Percentiles rank a stretch among this genome's conserved stretches.
Evolutionary conservation across 2,888 invertebrate species (phyloP).

Genomic region (Esperia sulphurella): DNA sequence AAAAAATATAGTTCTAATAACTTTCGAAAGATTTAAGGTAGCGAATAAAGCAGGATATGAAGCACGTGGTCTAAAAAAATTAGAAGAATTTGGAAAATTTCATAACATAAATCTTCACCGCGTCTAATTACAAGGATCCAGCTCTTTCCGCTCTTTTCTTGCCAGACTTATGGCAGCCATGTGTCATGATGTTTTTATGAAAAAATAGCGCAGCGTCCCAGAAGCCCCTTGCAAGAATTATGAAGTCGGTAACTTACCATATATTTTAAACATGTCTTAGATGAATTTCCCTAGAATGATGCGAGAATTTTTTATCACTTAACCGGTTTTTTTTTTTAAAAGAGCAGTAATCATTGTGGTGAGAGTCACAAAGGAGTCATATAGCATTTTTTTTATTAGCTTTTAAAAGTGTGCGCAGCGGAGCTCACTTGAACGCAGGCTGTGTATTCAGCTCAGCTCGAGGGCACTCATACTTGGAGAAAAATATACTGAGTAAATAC

Average conservation of each 20-base stretch:
- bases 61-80: constrained; percentile 60
- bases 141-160: constrained; percentile 57
- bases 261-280: constrained; percentile 19
- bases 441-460: constrained; percentile 46
- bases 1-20: too few relatives aligned
- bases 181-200: constrained; percentile 69
- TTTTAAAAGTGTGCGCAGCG: constrained; percentile 43
- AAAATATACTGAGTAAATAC: constrained; percentile 72
- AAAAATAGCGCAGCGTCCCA: constrained; percentile 42
- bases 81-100: constrained; percentile 67
- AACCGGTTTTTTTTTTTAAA: neutral
- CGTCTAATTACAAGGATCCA: constrained; percentile 73
- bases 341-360: neutral
- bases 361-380: constrained; percentile 24
- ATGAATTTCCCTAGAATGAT: constrained; percentile 19
- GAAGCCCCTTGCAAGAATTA: constrained; percentile 42
- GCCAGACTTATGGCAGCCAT: constrained; percentile 68
- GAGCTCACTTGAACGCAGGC: constrained; percentile 55
- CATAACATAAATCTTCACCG: constrained; percentile 65
- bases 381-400: constrained; percentile 57
- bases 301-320: constrained; percentile 11
- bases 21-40: too few relatives aligned
- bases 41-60: neutral
- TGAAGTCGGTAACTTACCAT: constrained; percentile 38
- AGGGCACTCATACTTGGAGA: constrained; percentile 55